Conservation (phyloP, 2,113 vertebrate species). For the Eclectus roratus region DNA sequence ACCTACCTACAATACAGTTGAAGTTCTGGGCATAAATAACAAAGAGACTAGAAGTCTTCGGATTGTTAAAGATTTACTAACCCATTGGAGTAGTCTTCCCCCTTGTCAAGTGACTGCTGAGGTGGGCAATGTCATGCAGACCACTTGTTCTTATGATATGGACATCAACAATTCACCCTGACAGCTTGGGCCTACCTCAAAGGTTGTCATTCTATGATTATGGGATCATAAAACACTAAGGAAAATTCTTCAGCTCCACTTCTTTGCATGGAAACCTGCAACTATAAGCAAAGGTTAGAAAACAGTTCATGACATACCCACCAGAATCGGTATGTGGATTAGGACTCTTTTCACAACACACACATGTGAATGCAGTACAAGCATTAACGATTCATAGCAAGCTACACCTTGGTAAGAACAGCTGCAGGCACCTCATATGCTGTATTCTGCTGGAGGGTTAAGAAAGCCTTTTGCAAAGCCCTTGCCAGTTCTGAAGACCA, state of each 20-base stretch:
- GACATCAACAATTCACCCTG: accelerated
- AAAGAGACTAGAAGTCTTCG: not conserved
- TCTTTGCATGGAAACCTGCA: not conserved
- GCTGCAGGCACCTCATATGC: not conserved
- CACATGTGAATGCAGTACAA: not conserved
- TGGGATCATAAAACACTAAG: accelerated
- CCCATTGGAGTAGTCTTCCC: not conserved
- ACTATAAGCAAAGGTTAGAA: not conserved
- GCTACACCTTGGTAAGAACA: not conserved
- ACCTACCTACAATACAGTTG: not conserved
- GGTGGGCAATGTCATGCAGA: not conserved
- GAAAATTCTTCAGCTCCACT: not conserved
- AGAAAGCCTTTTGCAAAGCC: not conserved
- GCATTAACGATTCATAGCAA: not conserved
- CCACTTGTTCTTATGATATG: not conserved
- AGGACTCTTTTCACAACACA: not conserved
- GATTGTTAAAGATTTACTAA: not conserved
- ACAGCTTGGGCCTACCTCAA: not conserved
- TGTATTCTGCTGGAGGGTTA: not conserved
- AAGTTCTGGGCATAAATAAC: not conserved
- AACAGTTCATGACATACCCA: not conserved
- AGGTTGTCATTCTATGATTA: not conserved
- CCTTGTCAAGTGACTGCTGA: not conserved
- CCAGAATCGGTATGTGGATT: accelerated
- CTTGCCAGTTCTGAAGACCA: not conserved